phyloP scores from a whole-genome alignment of 2,888 invertebrate species.

The Polyommatus icarus region DNA sequence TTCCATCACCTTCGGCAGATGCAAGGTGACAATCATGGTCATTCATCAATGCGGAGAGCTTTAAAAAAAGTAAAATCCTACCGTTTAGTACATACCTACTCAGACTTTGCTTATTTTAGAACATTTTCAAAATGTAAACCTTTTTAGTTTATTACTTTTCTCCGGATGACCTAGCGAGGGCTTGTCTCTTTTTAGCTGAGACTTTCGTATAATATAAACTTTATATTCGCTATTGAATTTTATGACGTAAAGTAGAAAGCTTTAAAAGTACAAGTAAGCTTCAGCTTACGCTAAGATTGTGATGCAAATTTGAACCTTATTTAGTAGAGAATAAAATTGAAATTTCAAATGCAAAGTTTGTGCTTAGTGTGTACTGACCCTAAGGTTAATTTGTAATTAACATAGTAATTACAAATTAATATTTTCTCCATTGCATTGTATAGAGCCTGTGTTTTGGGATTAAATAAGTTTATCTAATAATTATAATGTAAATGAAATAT shows the following conservation, averaged over 20 bases:
- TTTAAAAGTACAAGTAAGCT: not conserved
- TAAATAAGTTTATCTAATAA: not conserved
- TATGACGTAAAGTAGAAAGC: not conserved
- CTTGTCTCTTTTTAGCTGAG: not conserved
- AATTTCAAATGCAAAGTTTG: not conserved
- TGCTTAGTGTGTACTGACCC: not conserved
- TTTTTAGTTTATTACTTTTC: conserved; percentile 4
- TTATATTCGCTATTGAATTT: not conserved
- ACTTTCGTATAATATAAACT: not conserved
- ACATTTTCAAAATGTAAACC: not conserved
- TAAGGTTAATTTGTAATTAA: not conserved
- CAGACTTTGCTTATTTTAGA: not conserved
- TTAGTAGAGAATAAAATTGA: not conserved
- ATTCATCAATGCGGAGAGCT: not conserved
- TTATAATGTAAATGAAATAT: not conserved
- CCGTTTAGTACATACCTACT: not conserved
- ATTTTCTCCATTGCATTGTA: not conserved
- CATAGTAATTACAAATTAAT: not conserved
- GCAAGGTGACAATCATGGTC: not conserved
- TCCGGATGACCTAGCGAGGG: not conserved
- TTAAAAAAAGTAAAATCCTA: not conserved
- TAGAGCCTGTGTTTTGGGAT: not conserved
- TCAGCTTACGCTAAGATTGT: not conserved
- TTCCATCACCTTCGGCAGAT: not conserved
- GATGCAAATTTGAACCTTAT: not conserved